A percentile compares a stretch with the other conserved stretches of the same genome.
Conservation (phyloP, 2,113 vertebrate genomes). For the Mesembrinibis cayennensis region DNA sequence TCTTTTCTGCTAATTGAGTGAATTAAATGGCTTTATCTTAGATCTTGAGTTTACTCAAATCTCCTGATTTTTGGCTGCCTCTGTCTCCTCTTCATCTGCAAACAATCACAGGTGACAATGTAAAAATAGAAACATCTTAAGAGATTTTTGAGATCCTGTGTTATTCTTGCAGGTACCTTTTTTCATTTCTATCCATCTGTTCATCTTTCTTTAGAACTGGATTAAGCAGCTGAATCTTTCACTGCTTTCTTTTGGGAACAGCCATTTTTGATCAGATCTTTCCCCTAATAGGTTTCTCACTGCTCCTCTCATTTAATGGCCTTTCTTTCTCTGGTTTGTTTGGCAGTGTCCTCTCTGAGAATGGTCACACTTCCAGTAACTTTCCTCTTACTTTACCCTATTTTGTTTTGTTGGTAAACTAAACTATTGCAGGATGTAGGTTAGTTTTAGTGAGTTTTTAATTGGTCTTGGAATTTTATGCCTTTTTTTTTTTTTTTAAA, state of each 20-base stretch:
- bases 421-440: not conserved
- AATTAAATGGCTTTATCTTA: not conserved
- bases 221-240: not conserved
- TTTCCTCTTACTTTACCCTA: not conserved
- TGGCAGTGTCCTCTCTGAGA: not conserved
- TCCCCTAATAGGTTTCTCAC: not conserved
- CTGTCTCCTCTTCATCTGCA: not conserved
- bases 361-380: not conserved
- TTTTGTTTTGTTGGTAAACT: not conserved
- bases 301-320: not conserved
- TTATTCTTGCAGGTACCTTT: not conserved
- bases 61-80: not conserved
- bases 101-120: slow-evolving; percentile 4
- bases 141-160: slow-evolving; percentile 20
- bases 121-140: slow-evolving; percentile 22
- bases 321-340: not conserved
- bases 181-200: not conserved
- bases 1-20: not conserved
- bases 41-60: not conserved
- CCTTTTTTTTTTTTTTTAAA: not conserved
- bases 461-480: not conserved
- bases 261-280: not conserved
- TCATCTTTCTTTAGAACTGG: not conserved
- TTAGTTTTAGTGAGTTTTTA: not conserved
- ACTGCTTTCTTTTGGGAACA: not conserved